phyloP scores from a whole-genome alignment of 2,888 invertebrate genomes.

The Dicycla oo region DNA sequence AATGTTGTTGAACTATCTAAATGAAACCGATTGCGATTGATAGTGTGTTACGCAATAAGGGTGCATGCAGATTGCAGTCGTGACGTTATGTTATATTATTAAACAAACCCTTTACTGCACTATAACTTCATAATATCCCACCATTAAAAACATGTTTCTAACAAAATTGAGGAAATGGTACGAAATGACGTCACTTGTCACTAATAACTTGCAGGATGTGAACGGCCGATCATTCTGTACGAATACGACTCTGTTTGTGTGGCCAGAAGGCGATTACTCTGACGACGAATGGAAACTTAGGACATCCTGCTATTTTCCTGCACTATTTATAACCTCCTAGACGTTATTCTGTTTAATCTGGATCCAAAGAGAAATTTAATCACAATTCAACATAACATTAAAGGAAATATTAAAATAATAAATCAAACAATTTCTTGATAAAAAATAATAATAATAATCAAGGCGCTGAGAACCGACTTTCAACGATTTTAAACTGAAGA shows the following conservation, averaged over 20 bases:
- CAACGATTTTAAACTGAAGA: too few relatives aligned
- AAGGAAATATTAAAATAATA: too few relatives aligned
- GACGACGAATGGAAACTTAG: conserved; percentile 23
- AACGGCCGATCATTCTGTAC: conserved; percentile 9
- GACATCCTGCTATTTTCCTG: conserved; percentile 24
- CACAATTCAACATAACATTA: background rate
- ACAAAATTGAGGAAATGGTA: conserved; percentile 30
- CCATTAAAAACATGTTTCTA: conserved; percentile 21
- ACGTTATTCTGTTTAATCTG: background rate
- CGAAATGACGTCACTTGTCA: conserved; percentile 14
- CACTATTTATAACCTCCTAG: conserved; percentile 4
- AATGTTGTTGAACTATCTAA: too few relatives aligned
- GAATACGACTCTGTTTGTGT: conserved; percentile 15
- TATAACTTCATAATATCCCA: conserved; percentile 6
- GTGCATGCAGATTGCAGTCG: too few relatives aligned
- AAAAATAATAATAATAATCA: too few relatives aligned
- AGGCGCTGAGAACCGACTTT: too few relatives aligned
- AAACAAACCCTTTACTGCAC: conserved; percentile 10
- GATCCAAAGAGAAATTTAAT: conserved; percentile 16
- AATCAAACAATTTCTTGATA: too few relatives aligned
- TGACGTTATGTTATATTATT: background rate
- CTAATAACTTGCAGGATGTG: conserved; percentile 10
- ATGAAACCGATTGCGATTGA: too few relatives aligned
- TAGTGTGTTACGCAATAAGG: too few relatives aligned
- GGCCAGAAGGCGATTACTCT: conserved; percentile 35